phyloP scores from a whole-genome alignment of 2,888 invertebrate species.

The Cremastinae sp. region DNA sequence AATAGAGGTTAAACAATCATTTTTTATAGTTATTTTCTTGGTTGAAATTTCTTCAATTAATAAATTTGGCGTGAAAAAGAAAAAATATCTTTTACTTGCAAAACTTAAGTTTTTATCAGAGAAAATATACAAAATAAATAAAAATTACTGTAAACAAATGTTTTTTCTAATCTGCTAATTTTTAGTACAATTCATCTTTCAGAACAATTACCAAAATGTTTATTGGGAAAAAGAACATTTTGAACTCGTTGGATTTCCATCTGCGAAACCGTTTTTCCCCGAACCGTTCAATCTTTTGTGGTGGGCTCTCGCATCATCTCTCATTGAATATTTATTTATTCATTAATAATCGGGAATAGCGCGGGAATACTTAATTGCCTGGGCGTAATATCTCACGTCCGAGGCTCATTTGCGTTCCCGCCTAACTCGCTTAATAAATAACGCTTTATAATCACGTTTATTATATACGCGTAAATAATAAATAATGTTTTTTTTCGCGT shows the following conservation, averaged over 20 bases:
- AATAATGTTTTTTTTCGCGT: constrained; percentile 23
- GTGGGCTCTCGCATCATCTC: constrained; percentile 16
- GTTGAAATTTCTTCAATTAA: neutral
- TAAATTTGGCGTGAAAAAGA: neutral
- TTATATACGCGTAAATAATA: constrained; percentile 1
- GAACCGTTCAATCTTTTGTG: constrained; percentile 10
- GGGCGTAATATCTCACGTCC: constrained; percentile 17
- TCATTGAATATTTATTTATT: constrained; percentile 48
- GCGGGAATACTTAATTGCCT: constrained; percentile 11
- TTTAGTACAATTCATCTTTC: too few species aligned
- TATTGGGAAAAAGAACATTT: neutral
- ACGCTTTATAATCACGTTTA: constrained; percentile 1
- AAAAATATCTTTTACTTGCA: too few species aligned
- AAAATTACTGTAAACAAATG: too few species aligned
- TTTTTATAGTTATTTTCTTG: neutral
- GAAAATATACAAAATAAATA: too few species aligned
- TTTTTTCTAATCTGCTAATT: too few species aligned
- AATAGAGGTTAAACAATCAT: too few species aligned
- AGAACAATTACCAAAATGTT: too few species aligned
- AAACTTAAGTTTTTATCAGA: too few species aligned
- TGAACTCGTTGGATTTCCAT: constrained; percentile 4
- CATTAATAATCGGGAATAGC: constrained; percentile 36
- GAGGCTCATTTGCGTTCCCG: constrained; percentile 47
- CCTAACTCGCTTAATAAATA: constrained; percentile 26
- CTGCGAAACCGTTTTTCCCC: neutral